Evolutionary conservation across 2,797 vertebrate genomes (phyloP).

Genomic region (Sebastes paucispinis): DNA sequence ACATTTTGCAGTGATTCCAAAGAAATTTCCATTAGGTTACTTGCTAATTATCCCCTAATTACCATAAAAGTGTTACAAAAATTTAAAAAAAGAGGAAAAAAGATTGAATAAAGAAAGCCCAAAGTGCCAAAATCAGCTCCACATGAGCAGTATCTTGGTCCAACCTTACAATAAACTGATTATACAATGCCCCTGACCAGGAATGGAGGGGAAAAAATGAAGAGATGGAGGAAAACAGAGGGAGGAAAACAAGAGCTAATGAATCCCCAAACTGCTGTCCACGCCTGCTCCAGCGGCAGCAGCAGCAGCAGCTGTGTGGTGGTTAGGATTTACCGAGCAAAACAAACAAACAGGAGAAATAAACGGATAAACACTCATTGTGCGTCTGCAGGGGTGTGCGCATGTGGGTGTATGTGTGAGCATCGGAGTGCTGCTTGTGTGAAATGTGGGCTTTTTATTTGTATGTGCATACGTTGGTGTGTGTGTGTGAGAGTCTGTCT

Average conservation of each 20-base stretch:
- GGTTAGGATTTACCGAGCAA: slow-evolving; percentile 51
- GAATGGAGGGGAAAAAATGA: background rate
- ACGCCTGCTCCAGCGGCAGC: slow-evolving; percentile 6
- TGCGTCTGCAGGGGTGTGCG: slow-evolving; percentile 22
- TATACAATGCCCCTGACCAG: background rate
- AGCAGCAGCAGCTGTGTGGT: slow-evolving; percentile 39
- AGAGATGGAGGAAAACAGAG: background rate
- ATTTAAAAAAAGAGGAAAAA: background rate
- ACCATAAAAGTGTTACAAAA: too few species aligned
- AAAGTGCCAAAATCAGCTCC: background rate
- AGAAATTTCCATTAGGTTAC: too few species aligned
- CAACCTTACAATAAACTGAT: background rate
- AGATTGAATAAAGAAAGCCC: background rate
- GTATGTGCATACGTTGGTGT: background rate
- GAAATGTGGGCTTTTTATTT: background rate
- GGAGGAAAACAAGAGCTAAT: slow-evolving; percentile 50
- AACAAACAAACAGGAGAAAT: slow-evolving; percentile 62
- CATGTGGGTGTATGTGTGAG: background rate
- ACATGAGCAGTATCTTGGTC: background rate
- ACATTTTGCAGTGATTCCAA: fast-evolving
- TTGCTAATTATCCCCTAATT: too few species aligned
- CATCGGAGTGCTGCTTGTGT: background rate
- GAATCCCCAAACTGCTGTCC: slow-evolving; percentile 50
- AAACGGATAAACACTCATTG: slow-evolving; percentile 50
- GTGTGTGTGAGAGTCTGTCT: background rate